Evolutionary conservation across 2,113 vertebrate species (phyloP), one percentile per base, ranked within the genome.

Genomic region (Myocastor coypus): DNA sequence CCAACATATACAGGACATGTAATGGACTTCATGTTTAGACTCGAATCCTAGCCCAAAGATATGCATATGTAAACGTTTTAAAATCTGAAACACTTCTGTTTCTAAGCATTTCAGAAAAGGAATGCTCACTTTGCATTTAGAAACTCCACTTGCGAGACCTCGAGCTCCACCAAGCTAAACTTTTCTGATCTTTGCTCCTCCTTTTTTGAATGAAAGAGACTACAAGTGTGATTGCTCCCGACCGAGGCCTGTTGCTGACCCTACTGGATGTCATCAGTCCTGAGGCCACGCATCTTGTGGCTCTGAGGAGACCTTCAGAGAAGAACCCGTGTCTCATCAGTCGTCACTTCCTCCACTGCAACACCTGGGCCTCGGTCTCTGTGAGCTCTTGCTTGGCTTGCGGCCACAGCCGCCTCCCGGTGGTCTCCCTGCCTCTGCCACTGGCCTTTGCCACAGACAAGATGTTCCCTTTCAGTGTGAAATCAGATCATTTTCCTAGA

Each of bases 201-300:
- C 83, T 73, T 78, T 92, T 37, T 32, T 73, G 8, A 3, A 34
- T 66, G 73, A 83, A 94, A 87, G 69, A 90, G 10, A 10, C 12
- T 92, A 55, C 5, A 83, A 96, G 78, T 87, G 92, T 50, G 28
- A 32, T 80, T 84, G 32, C 52, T 83, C 55, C 83, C 68, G n/a
- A 89, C 57, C 1, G 17, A 61, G 26, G 12, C 87, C 87, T 78
- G 90, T 85, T 1, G 16, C 19, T 87, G 73, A 94, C 57, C 69
- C 83, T 84, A 7, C 19, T 83, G 30, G 8, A 32, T 77, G 30
- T 40, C n/a, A 30, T 22, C 19, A 59, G 4, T 30, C 40, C n/a
- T 26, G 34, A 55, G 24, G 12, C 30, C 34, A 20, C 55, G 12
- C 24, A 40, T 20, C 2, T 75, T 71, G 61, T 28, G 14, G 69